These are phyloP conservation scores for Sphenopsis melanotis DNA, from an alignment of 2,797 vertebrate species.

Conservation along the genomic window DNA sequence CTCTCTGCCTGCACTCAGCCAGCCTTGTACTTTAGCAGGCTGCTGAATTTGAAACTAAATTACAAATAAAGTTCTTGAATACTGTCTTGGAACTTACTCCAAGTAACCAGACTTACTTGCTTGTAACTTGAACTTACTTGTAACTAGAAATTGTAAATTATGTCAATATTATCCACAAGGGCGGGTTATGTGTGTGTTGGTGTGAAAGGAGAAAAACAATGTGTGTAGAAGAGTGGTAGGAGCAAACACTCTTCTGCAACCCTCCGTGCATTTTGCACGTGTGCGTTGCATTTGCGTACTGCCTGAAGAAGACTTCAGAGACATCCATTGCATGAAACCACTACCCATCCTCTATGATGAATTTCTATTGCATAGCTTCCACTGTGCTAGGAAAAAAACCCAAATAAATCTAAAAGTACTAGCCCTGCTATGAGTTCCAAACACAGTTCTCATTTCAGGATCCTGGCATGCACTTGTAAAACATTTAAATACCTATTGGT, in stretches of 20 bases:
- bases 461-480: slow-evolving; percentile 35
- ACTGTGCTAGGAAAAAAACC: neutral
- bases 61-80: neutral
- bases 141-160: neutral
- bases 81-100: neutral
- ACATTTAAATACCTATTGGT: neutral
- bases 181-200: accelerated
- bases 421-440: neutral
- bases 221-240: neutral
- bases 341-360: neutral
- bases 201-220: neutral
- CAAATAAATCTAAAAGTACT: neutral
- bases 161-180: neutral
- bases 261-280: accelerated
- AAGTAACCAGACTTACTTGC: no score
- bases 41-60: neutral
- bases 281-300: accelerated
- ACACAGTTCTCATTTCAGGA: slow-evolving; percentile 8
- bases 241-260: neutral
- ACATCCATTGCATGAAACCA: neutral
- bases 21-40: neutral
- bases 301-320: neutral
- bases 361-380: neutral
- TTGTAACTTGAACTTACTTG: neutral
- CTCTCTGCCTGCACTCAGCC: neutral